Evolutionary conservation across 2,113 vertebrate genomes (phyloP).

Genomic region (Ranitomeya imitator): DNA sequence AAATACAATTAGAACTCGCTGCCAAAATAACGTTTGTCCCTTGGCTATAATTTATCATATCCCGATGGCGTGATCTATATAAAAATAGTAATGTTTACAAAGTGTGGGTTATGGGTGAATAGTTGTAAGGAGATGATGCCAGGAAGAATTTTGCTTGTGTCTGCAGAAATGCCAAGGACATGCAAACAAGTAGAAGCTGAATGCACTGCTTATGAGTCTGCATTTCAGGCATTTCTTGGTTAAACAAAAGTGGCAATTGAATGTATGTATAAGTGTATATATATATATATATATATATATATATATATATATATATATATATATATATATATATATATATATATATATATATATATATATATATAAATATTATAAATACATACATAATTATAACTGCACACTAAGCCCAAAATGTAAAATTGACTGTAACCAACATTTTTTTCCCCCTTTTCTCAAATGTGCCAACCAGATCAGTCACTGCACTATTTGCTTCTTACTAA

Average conservation of each 20-base stretch:
- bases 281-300: no score
- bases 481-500: no score
- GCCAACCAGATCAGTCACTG: no score
- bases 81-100: constrained; percentile 18
- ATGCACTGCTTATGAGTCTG: background rate
- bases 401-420: no score
- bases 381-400: no score
- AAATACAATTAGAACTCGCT: background rate
- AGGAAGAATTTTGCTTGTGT: background rate
- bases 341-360: no score
- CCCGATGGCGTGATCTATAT: background rate
- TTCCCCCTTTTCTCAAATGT: no score
- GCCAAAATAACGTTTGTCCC: background rate
- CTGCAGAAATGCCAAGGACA: constrained; percentile 7
- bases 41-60: constrained; percentile 2
- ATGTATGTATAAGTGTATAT: no score
- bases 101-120: constrained; percentile 25
- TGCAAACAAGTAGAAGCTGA: background rate
- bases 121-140: background rate
- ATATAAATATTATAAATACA: no score
- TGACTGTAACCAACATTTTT: no score
- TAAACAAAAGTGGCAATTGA: background rate
- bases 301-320: no score
- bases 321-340: no score
- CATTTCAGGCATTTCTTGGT: background rate